phyloP scores from a whole-genome alignment of 2,888 invertebrate species.

The Rhabditophanes sp. region DNA sequence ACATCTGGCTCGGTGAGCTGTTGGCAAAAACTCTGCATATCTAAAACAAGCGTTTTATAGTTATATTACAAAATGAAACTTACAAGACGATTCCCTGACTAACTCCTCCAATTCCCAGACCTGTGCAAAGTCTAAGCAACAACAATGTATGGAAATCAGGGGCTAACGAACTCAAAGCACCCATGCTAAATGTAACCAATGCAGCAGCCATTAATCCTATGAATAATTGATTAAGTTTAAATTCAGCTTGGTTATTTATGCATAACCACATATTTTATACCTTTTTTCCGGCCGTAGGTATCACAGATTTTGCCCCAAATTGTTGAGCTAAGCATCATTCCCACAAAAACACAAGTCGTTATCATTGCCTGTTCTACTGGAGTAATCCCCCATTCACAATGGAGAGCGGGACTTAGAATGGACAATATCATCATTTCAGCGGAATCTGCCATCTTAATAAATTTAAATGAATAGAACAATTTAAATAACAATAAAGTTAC shows the following conservation, averaged over 20 bases:
- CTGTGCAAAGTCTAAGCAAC: slow-evolving; percentile 73
- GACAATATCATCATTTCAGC: slow-evolving; percentile 96
- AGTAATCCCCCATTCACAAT: slow-evolving; percentile 81
- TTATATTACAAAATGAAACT: too few relatives aligned
- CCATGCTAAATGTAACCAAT: slow-evolving; percentile 75
- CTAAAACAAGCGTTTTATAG: too few relatives aligned
- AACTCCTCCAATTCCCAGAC: slow-evolving; percentile 87
- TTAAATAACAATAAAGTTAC: slow-evolving; percentile 29
- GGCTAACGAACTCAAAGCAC: slow-evolving; percentile 70
- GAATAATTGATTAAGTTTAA: slow-evolving; percentile 1
- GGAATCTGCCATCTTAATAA: slow-evolving; percentile 86
- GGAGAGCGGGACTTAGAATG: slow-evolving; percentile 75
- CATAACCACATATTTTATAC: too few relatives aligned
- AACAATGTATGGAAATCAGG: slow-evolving; percentile 79
- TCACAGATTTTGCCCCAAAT: slow-evolving; percentile 90
- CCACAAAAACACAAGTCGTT: slow-evolving; percentile 79
- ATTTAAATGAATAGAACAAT: slow-evolving; percentile 1
- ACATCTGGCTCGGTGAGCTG: slow-evolving; percentile 80
- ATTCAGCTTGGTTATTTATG: background rate
- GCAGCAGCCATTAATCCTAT: slow-evolving; percentile 75
- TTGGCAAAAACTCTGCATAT: slow-evolving; percentile 85
- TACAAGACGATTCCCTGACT: too few relatives aligned
- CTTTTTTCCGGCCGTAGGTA: slow-evolving; percentile 39
- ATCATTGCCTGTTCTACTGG: slow-evolving; percentile 63
- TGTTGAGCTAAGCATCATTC: slow-evolving; percentile 90